Evolutionary conservation across 2,113 vertebrate genomes (phyloP), one percentile per base, ranked within the genome.

Genomic region (Mugil cephalus): DNA sequence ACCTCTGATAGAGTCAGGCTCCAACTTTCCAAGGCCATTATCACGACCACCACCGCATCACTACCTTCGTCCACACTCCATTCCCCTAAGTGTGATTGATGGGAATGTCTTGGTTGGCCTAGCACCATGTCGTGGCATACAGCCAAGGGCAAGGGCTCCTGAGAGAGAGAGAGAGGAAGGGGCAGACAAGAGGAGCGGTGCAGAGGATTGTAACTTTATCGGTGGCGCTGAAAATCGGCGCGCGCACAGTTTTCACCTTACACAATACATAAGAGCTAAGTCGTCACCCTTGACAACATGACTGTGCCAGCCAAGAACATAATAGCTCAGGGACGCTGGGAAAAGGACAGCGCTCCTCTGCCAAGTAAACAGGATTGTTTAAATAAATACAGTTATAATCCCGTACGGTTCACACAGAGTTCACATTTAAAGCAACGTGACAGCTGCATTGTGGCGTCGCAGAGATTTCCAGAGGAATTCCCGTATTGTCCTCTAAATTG

Each of bases 41-140:
- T 80, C 79, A 65, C 15, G 48, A 84, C 77, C 77, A 69, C 59
- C 38, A 52, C 68, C 4, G 42, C 85, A 72, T 80, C 82, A 53
- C 78, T 82, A 68, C 65, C 65, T 88, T 70, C 69, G 67, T 77
- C 78, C 83, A 81, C 88, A 83, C 74, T 68, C 83, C 70, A 84
- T 56, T 67, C 75, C 47, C 39, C 11, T 79, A 76, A 78, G 83
- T 88, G 80, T 88, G 86, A 91, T 87, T 88, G 82, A 89, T 91
- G 79, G 65, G 52, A 71, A 77, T 64, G 65, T 79, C 75, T 52
- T 81, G 71, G 70, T 62, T 67, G 61, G 65, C 72, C 83, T 55
- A 59, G 76, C 66, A 42, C 43, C 6, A 53, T 84, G 86, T 86
- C 77, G 68, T 76, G 83, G 85, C 79, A 38, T 7, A 63, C 64